Evolutionary conservation across 2,888 invertebrate species (phyloP), one percentile per base, ranked within the genome.

Genomic region (Boloria selene): DNA sequence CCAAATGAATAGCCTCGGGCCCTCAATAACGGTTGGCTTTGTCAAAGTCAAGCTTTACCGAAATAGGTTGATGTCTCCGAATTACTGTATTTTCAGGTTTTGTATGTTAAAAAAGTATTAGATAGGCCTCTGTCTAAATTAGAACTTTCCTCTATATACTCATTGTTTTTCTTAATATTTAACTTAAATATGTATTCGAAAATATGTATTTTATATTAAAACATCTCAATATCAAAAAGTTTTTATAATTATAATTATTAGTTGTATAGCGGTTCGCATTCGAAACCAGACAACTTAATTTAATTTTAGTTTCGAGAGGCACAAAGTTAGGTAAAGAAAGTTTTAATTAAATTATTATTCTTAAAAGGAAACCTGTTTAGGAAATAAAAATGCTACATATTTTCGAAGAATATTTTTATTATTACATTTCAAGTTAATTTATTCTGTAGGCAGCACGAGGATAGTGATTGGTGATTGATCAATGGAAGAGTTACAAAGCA

Each of bases 1-100:
- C 42, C 50, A 63, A 63, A 50, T 63, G 50, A 63, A 56, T 63
- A 50, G 51, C 64, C 51, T 56, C 44, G 50, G 55, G 64, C 56
- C 16, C 17, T 45, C 51, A 58, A 64, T 58, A 51, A 50, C 13
- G 56, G 54, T 7, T 55, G 26, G 55, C 55, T 51, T 64, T 64
- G 64, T 64, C 44, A 44, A 50, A 17, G 26, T 31, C 63, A 16
- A 56, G 55, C n/a, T 49, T 55, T 55, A 49, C 58, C 13, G 3
- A 59, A 49, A 59, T 59, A 50, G 26, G 22, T 44, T 26, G 42
- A 55, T n/a, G 49, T 49, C 44, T 54, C 42, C 22, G 17, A 38
- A 62, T 49, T 62, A 49, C 42, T 55, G 14, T 44, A 58, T 52
- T 17, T 52, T 51, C 16, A 16, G 31, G 38, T 44, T n/a, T 61